Evolutionary conservation across 2,888 invertebrate genomes (phyloP).

Genomic region (Phymatocera aterrima): DNA sequence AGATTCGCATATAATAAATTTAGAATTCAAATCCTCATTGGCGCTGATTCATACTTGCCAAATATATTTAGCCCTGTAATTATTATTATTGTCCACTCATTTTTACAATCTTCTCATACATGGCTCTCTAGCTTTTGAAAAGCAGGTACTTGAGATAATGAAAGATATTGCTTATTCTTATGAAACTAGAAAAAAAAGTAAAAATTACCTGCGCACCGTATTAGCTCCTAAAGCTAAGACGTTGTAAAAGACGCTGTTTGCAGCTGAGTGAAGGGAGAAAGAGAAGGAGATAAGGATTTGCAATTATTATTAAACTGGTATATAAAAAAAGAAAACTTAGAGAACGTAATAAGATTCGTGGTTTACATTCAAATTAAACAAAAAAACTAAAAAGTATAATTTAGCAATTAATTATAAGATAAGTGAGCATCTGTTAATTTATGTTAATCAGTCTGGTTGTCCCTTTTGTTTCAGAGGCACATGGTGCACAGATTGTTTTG

Average conservation of each 20-base stretch:
- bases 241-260: not conserved
- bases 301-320: not conserved
- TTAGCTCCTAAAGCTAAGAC: slow-evolving; percentile 24
- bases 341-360: not conserved
- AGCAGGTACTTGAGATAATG: slow-evolving; percentile 4
- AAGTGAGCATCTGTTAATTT: slow-evolving; percentile 72
- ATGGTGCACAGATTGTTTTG: slow-evolving; percentile 76
- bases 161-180: not conserved
- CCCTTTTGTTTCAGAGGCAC: slow-evolving; percentile 89
- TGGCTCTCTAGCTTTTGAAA: not conserved
- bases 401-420: slow-evolving; percentile 51
- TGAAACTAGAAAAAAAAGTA: not conserved
- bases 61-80: slow-evolving; percentile 16
- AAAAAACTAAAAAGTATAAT: not conserved
- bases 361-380: not conserved
- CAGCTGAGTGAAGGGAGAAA: not conserved
- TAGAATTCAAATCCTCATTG: slow-evolving; percentile 8
- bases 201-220: not conserved
- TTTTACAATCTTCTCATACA: not conserved
- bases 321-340: not conserved
- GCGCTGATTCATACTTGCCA: slow-evolving; percentile 27
- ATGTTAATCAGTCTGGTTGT: slow-evolving; percentile 77
- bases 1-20: not conserved
- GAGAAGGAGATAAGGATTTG: not conserved
- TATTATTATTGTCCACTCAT: not conserved